Evolutionary conservation across 2,113 vertebrate species (phyloP), one percentile per base, ranked within the genome.

Genomic region (Osmerus eperlanus): DNA sequence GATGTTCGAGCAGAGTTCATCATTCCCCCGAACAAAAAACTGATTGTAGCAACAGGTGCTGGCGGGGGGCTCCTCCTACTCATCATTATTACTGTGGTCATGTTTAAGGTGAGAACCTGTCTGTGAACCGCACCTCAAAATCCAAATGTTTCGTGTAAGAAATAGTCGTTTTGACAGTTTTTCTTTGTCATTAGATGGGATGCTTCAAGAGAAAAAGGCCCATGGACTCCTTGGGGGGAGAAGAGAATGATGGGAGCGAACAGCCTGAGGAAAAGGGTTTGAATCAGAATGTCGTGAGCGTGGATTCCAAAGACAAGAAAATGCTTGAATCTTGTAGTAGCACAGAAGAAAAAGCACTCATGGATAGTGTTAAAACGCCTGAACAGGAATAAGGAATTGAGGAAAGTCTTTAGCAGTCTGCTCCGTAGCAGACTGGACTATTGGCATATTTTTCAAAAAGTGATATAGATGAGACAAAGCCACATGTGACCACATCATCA

Each of bases 41-140:
- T 78, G 67, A 89, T 92, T 19, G 75, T 70, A 14, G 0, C 1
- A 3, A 85, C 75, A n/a, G 91, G 89, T 59, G 68, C 0, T 8
- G 73, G 4, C 16, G 0, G 79, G 8, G 91, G 90, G 14, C 0
- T 91, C 1, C 2, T 89, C 2, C 47, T 91, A 1, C 68, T 92
- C 15, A 19, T 91, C 56, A 70, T 92, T 8, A 51, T 89, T 19
- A 58, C 84, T 3, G 0, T 86, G 61, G 28, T 89, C 67, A 82
- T 91, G 85, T 71, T 60, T 3, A 90, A 88, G 84, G 90, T 92
- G 58, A 82, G 75, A 36, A 56, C 54, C 54, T n/a, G 14, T 56
- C 18, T 56, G 15, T 18, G 15, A 56, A 56, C 8, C 41, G 5
- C 41, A 47, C 41, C 41, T 47, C 32, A 4, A 36, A 36, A 36